Percentiles rank a stretch among this genome's conserved stretches.
These are phyloP conservation scores for Panonychus citri DNA, from an alignment of 1,140 invertebrate species.

Conservation along the genomic window DNA sequence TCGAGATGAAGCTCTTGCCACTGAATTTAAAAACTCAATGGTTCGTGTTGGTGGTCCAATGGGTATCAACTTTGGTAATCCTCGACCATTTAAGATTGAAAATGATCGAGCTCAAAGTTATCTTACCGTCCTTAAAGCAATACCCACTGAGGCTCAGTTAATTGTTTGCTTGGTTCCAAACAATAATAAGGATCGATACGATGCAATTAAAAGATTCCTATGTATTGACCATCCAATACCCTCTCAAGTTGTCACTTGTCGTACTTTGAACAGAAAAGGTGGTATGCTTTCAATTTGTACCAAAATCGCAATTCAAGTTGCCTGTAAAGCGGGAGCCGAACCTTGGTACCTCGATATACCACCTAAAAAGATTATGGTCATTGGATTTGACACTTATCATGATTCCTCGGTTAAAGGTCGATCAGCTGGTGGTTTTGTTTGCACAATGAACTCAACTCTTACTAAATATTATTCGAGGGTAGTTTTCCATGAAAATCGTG, in stretches of 20 bases:
- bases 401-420: slow-evolving; percentile 18
- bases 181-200: slow-evolving; percentile 43
- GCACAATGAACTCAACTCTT: slow-evolving; percentile 27
- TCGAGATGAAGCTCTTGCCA: slow-evolving; percentile 24
- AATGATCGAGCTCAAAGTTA: neutral
- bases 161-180: slow-evolving; percentile 41
- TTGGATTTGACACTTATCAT: slow-evolving; percentile 30
- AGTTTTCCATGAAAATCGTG: slow-evolving; percentile 21
- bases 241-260: slow-evolving; percentile 41
- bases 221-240: neutral
- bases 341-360: slow-evolving; percentile 23
- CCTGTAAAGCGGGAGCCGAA: slow-evolving; percentile 33
- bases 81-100: slow-evolving; percentile 7
- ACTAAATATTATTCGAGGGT: slow-evolving; percentile 44
- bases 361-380: slow-evolving; percentile 24
- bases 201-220: neutral
- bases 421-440: slow-evolving; percentile 26
- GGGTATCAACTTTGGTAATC: slow-evolving; percentile 20
- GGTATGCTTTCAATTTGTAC: slow-evolving; percentile 46
- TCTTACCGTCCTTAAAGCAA: neutral
- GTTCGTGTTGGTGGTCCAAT: slow-evolving; percentile 18
- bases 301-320: slow-evolving; percentile 40
- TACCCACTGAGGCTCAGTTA: slow-evolving; percentile 2
- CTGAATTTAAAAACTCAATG: slow-evolving; percentile 19
- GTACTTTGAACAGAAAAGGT: slow-evolving; percentile 28